Percentiles rank a stretch among this genome's conserved stretches.
These are phyloP conservation scores for Montipora foliosa DNA, from an alignment of 64 coral and sea anemone species.

Conservation along the genomic window DNA sequence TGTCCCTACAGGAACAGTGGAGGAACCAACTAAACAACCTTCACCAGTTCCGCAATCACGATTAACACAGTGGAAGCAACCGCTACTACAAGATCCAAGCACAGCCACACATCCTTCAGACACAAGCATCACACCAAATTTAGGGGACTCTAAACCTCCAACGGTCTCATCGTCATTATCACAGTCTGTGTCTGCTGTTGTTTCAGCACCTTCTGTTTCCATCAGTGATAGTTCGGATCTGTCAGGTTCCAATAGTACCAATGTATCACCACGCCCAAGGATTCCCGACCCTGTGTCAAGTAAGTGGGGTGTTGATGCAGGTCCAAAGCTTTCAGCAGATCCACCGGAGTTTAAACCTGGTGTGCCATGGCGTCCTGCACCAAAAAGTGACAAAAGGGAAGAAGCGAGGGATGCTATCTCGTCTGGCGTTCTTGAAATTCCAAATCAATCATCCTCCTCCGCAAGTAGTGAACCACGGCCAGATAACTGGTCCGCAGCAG, in stretches of 20 bases:
- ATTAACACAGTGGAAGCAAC: slow-evolving; percentile 90
- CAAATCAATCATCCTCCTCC: slow-evolving; percentile 2
- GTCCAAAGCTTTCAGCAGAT: slow-evolving; percentile 94
- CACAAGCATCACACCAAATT: slow-evolving; percentile 27
- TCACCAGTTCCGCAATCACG: slow-evolving; percentile 90
- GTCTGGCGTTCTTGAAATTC: not conserved
- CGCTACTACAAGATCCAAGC: slow-evolving; percentile 74
- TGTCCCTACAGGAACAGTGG: slow-evolving; percentile 34
- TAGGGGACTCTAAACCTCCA: slow-evolving; percentile 50
- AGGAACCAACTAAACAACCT: slow-evolving; percentile 75
- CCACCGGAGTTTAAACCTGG: slow-evolving; percentile 99
- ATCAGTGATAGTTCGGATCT: slow-evolving; percentile 6
- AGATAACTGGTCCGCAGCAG: slow-evolving; percentile 8
- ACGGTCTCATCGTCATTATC: slow-evolving; percentile 24
- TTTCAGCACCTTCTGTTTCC: slow-evolving; percentile 32
- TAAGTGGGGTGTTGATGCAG: slow-evolving; percentile 96
- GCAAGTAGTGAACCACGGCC: slow-evolving; percentile 17
- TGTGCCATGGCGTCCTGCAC: slow-evolving; percentile 91
- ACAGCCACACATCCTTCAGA: slow-evolving; percentile 61
- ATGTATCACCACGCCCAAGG: slow-evolving; percentile 67
- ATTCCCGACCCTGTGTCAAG: slow-evolving; percentile 94
- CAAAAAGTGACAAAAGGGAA: slow-evolving; percentile 53
- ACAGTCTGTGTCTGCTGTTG: slow-evolving; percentile 33
- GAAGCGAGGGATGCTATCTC: slow-evolving; percentile 35
- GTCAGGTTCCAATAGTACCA: slow-evolving; percentile 35